Conservation (phyloP, 2,888 invertebrate genomes). For the Drosophila fungiperda region DNA sequence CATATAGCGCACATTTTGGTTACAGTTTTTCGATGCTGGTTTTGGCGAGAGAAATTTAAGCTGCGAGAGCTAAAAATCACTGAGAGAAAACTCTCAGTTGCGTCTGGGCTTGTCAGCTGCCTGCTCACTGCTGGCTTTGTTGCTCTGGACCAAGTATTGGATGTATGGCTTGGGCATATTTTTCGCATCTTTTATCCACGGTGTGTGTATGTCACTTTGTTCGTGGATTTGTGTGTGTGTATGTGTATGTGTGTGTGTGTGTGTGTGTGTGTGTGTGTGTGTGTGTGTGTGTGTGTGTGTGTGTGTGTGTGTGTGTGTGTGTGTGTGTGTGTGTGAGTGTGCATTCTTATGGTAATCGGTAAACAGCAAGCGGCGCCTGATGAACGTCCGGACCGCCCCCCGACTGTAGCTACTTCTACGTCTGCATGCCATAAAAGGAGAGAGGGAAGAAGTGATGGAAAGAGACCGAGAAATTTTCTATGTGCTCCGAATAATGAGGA, state of each 20-base stretch:
- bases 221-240: constrained; percentile 3
- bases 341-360: constrained; percentile 38
- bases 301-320: neutral
- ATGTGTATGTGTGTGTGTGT: neutral
- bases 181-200: constrained; percentile 3
- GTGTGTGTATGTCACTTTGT: constrained; percentile 8
- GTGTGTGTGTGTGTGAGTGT: constrained; percentile 2
- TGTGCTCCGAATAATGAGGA: constrained; percentile 46
- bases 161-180: constrained; percentile 1
- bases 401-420: constrained; percentile 38
- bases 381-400: constrained; percentile 38
- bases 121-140: constrained; percentile 25
- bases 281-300: constrained; percentile 8
- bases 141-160: constrained; percentile 6
- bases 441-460: neutral
- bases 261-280: neutral
- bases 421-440: constrained; percentile 39
- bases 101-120: constrained; percentile 54
- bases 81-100: constrained; percentile 10
- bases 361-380: constrained; percentile 46
- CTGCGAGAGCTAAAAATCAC: constrained; percentile 4
- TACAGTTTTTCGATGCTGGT: constrained; percentile 38
- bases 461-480: constrained; percentile 36
- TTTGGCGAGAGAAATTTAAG: constrained; percentile 12
- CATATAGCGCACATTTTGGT: constrained; percentile 25